phyloP scores from a whole-genome alignment of 2,888 invertebrate species.

The Chloroclystis v-ata region DNA sequence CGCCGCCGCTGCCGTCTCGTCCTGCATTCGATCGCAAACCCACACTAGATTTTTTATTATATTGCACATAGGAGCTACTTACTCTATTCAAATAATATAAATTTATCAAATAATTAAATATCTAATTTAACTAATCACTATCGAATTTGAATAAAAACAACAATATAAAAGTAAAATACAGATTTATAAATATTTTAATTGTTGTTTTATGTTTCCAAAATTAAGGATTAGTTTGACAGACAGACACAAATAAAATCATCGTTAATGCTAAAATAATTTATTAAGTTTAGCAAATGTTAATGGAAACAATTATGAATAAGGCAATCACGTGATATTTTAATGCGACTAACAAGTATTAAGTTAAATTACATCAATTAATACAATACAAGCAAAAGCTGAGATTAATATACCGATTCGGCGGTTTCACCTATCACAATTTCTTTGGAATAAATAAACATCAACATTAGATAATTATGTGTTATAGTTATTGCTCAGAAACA shows the following conservation, averaged over 20 bases:
- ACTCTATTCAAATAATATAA: no score
- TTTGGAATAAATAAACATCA: slow-evolving; percentile 58
- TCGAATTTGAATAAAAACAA: neutral
- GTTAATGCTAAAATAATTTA: slow-evolving; percentile 72
- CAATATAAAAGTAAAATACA: neutral
- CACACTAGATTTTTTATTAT: slow-evolving; percentile 8
- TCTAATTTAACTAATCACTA: neutral
- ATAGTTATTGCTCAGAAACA: slow-evolving; percentile 39
- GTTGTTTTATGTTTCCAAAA: no score
- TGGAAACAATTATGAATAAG: slow-evolving; percentile 73
- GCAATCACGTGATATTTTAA: slow-evolving; percentile 73
- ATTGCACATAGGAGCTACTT: slow-evolving; percentile 1
- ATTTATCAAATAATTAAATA: no score
- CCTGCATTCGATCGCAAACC: slow-evolving; percentile 19
- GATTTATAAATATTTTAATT: neutral
- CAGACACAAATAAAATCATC: slow-evolving; percentile 34
- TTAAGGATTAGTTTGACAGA: neutral
- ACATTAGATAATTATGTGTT: slow-evolving; percentile 33
- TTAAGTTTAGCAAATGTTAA: slow-evolving; percentile 69
- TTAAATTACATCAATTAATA: slow-evolving; percentile 55
- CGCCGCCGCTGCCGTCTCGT: slow-evolving; percentile 44
- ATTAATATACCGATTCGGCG: slow-evolving; percentile 65
- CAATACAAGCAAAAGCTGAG: slow-evolving; percentile 70
- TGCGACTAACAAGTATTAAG: slow-evolving; percentile 62
- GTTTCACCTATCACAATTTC: slow-evolving; percentile 69